Percentiles rank a stretch among this genome's conserved stretches.
These are phyloP conservation scores for Linepithema humile DNA, from an alignment of 1,140 invertebrate species.

Conservation along the genomic window DNA sequence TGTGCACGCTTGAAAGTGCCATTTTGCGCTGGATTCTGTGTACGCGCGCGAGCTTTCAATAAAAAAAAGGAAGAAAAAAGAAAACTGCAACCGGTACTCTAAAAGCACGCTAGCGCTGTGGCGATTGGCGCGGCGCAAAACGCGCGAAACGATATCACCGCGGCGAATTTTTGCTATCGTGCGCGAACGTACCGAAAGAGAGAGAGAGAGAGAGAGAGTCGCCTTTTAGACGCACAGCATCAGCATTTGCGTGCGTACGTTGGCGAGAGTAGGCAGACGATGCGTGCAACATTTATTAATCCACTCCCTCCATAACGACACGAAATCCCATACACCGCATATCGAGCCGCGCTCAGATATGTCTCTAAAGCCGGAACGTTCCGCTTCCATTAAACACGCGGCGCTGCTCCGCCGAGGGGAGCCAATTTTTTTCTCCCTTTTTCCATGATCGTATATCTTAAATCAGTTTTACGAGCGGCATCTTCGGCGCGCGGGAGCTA, in stretches of 20 bases:
- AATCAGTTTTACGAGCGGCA: slow-evolving; percentile 63
- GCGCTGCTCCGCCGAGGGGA: slow-evolving; percentile 16
- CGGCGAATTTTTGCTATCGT: slow-evolving; percentile 32
- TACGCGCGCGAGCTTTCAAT: slow-evolving; percentile 36
- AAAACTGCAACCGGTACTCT: slow-evolving; percentile 17
- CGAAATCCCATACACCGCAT: background rate
- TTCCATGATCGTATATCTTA: slow-evolving; percentile 56
- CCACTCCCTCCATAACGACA: background rate
- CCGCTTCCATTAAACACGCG: slow-evolving; percentile 52
- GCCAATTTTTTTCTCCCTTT: slow-evolving; percentile 51
- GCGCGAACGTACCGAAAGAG: background rate
- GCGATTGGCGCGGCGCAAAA: slow-evolving; percentile 20
- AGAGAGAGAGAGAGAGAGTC: background rate
- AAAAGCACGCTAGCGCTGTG: slow-evolving; percentile 16
- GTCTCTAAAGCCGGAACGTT: background rate
- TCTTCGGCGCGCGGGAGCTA: background rate
- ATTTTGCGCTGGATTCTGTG: slow-evolving; percentile 15
- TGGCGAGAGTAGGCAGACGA: slow-evolving; percentile 17
- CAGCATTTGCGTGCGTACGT: slow-evolving; percentile 15
- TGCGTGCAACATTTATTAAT: slow-evolving; percentile 50
- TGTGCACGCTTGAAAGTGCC: slow-evolving; percentile 10
- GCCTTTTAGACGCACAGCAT: slow-evolving; percentile 26
- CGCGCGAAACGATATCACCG: slow-evolving; percentile 41
- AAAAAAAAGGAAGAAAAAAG: slow-evolving; percentile 39
- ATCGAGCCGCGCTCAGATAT: background rate